Evolutionary conservation across 2,888 invertebrate genomes (phyloP), one percentile per base, ranked within the genome.

Genomic region (Ormyrus pomaceus): DNA sequence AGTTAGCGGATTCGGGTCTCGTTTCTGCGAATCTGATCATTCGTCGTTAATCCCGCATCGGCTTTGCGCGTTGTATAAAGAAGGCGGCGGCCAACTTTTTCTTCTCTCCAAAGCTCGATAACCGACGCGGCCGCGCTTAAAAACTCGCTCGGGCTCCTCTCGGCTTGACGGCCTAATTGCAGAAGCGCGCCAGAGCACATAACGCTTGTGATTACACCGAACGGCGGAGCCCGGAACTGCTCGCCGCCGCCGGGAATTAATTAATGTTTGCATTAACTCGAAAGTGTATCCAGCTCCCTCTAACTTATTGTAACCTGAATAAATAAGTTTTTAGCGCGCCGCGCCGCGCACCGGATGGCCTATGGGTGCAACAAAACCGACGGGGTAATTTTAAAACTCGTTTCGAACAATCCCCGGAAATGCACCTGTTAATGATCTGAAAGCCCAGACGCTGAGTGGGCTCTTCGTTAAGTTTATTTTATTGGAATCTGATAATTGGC

Each of bases 231-330:
- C 5, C 5, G 61, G 65, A 34, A 4, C 34, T 0, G 34, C 75
- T 66, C 59, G 65, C 61, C 74, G 70, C 64, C 75, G 34, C 73
- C 73, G 59, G 19, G 55, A 80, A 71, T 80, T 71, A 80, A 75
- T 80, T 80, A 80, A 80, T 61, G 75, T 71, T 75, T 65, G 70
- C 75, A 76, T 80, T 80, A 80, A 76, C 71, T 80, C 61, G 70
- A 76, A 80, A 75, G 59, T 71, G 51, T 76, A 80, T 75, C 34
- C 34, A 4, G 34, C 34, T n/a, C n/a, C 4, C 59, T 61, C 61
- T 71, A 61, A 76, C 75, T 80, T 80, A 80, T 80, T 76, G 71
- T 80, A 71, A 80, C 66, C 62, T 75, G 56, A 66, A 80, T 80
- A 80, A 75, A 65, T 80, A 76, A 75, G 65, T 61, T 71, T 71